Conservation (phyloP, 2,797 vertebrate species). For the Gobio occitaniae region DNA sequence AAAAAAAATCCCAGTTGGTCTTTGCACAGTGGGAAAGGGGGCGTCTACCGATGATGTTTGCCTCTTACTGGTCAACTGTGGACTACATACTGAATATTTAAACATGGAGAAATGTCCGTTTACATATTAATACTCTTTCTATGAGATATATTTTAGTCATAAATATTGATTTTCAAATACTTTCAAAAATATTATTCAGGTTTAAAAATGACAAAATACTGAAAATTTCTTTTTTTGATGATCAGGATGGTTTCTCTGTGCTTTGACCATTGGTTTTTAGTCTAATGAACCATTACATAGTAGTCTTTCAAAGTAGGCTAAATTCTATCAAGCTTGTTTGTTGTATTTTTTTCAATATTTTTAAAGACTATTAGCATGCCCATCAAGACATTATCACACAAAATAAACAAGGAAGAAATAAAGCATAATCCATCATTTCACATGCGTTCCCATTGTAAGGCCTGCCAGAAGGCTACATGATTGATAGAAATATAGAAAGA, state of each 20-base stretch:
- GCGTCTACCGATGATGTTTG: constrained; percentile 41
- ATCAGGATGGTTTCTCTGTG: constrained; percentile 57
- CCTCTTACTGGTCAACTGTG: constrained; percentile 42
- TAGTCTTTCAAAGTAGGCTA: constrained; percentile 60
- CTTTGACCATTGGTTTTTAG: constrained; percentile 59
- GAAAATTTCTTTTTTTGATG: constrained; percentile 42
- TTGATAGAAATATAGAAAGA: constrained; percentile 20
- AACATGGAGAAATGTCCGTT: constrained; percentile 52
- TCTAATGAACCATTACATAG: constrained; percentile 65
- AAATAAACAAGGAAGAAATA: constrained; percentile 49
- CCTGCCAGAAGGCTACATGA: constrained; percentile 19
- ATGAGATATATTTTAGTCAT: constrained; percentile 54
- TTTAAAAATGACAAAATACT: constrained; percentile 64
- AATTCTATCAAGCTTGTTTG: constrained; percentile 61
- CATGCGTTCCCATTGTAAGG: constrained; percentile 53
- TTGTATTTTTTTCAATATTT: constrained; percentile 45
- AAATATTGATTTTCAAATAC: constrained; percentile 59
- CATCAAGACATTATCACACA: constrained; percentile 56
- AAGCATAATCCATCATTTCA: constrained; percentile 61
- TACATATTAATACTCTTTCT: constrained; percentile 52
- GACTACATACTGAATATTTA: constrained; percentile 37
- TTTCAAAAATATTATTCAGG: constrained; percentile 62
- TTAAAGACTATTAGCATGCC: constrained; percentile 59
- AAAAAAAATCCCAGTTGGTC: constrained; percentile 41
- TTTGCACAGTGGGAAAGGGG: constrained; percentile 48